Conservation (phyloP, 1,140 invertebrate genomes). For the Orius insidiosus region DNA sequence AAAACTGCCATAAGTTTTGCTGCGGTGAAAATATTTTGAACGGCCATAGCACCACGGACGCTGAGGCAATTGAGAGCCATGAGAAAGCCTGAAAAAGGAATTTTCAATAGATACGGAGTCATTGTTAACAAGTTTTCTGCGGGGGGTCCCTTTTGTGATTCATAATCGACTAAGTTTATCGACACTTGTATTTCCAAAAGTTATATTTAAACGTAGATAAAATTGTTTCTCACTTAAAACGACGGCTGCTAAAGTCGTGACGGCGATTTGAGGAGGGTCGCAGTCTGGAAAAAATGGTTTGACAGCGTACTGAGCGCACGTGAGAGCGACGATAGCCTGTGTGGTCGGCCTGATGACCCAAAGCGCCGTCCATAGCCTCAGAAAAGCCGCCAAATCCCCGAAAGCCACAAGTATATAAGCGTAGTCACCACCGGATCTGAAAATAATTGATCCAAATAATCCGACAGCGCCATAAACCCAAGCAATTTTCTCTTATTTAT, state of each 20-base stretch:
- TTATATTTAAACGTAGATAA: conserved; percentile 20
- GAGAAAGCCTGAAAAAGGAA: conserved; percentile 45
- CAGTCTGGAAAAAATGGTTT: conserved; percentile 70
- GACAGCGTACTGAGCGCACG: conserved; percentile 57
- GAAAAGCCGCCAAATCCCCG: conserved; percentile 73
- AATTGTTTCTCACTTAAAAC: conserved; percentile 69
- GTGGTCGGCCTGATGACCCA: conserved; percentile 65
- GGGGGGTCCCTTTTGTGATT: too few species aligned
- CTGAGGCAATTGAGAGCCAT: conserved; percentile 78
- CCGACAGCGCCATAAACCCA: too few species aligned
- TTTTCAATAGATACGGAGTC: too few species aligned
- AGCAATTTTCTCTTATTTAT: too few species aligned
- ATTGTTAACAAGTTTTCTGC: too few species aligned
- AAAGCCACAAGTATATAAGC: conserved; percentile 75
- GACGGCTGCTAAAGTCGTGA: conserved; percentile 49
- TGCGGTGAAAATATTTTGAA: conserved; percentile 77
- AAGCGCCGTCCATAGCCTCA: conserved; percentile 72
- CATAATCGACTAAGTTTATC: too few species aligned
- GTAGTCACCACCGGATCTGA: conserved; percentile 71
- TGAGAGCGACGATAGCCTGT: conserved; percentile 65
- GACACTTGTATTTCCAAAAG: too few species aligned
- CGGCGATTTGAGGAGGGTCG: conserved; percentile 41
- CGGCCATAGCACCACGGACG: conserved; percentile 73
- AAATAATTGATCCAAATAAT: background rate
- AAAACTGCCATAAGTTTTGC: conserved; percentile 72